Base-by-base conservation (phyloP, 2,797 vertebrate genomes). In the Phoxinus dragarum region DNA sequence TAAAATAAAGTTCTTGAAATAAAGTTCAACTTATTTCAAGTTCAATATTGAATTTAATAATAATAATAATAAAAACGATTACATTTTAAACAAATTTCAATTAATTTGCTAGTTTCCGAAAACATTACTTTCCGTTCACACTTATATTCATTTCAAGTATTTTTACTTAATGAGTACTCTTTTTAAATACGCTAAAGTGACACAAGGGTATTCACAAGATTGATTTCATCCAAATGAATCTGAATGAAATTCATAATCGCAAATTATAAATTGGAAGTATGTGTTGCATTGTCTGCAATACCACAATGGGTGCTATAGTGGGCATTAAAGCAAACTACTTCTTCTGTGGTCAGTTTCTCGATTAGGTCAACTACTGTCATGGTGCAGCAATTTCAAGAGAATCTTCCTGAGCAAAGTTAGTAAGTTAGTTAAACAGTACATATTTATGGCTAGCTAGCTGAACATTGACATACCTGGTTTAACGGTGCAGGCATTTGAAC, bases 371-470 rank as follows among this genome's bases (percentile, higher is more conserved):
- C 36, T 23, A n/a, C 49, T 21, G 31, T 54, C 52, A 38, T 9
- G 52, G 52, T 38, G 52, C 74, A n/a, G 12, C 21, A 19, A n/a
- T 52, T 66, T 52, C 31, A 68, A 21, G 12, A 68, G 42, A 36
- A 9, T 31, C 6, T 36, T 36, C 31, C 64, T 38, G 61, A 49
- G 44, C 42, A 80, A 52, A 68, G 78, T 80, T 80, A 61, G 75
- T 56, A 38, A 38, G 11, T 42, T 27, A 52, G 64, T 80, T 68
- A 68, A 80, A 49, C 44, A 49, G 78, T 80, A 80, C 31, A 23
- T 16, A 23, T 68, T 80, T 68, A 68, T 47, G 49, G 31, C 11
- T n/a, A 80, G 78, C 61, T 67, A 67, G 78, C 42, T 80, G 42
- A 80, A 80, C 78, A 68, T 68, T 66, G 31, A 80, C 44, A 49